Evolutionary conservation across 2,797 vertebrate species (phyloP), one percentile per base, ranked within the genome.

Genomic region (Epinephelus awoara): DNA sequence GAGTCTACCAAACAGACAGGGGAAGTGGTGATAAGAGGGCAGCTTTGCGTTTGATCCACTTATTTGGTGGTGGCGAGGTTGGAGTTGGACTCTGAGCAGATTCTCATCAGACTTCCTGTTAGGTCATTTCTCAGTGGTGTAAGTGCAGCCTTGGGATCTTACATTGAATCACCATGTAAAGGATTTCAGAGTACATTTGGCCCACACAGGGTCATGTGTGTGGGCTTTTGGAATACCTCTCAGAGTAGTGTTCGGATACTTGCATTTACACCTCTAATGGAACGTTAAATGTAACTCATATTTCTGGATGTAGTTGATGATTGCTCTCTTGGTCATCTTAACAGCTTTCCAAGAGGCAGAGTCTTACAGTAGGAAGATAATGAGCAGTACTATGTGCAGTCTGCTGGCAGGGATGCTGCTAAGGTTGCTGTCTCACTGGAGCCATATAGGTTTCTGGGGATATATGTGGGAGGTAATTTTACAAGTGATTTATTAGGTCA

Each of bases 1-100:
- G 69, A 75, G 85, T 87, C 91, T 85, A 85, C 85, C 89, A 92
- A 93, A 94, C 90, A 94, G 91, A 93, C 91, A 93, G 86, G 90
- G 94, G 93, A 95, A 95, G 91, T 87, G 66, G 80, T 74, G 90
- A 94, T 94, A 93, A 94, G 75, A 67, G 63, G 79, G 67, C 78
- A 58, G 88, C 84, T 87, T 66, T 77, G 82, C 64, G 68, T 95
- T 94, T 94, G 93, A 95, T 95, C 86, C 87, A 89, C 89, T 91
- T 86, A 90, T 90, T 88, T 91, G 88, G 89, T 77, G 72, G 64
- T 75, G 86, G 75, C 3, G 78, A 82, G 83, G 79, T 92, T 87
- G 71, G 85, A 80, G 78, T 71, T 72, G 68, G 82, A 85, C 83
- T 86, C 86, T 66, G 14, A 72, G 72, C 82, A 91, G 87, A 88